A percentile compares a stretch with the other conserved stretches of the same genome.
These are phyloP conservation scores for Autographa pulchrina DNA, from an alignment of 2,888 invertebrate species.

Conservation along the genomic window DNA sequence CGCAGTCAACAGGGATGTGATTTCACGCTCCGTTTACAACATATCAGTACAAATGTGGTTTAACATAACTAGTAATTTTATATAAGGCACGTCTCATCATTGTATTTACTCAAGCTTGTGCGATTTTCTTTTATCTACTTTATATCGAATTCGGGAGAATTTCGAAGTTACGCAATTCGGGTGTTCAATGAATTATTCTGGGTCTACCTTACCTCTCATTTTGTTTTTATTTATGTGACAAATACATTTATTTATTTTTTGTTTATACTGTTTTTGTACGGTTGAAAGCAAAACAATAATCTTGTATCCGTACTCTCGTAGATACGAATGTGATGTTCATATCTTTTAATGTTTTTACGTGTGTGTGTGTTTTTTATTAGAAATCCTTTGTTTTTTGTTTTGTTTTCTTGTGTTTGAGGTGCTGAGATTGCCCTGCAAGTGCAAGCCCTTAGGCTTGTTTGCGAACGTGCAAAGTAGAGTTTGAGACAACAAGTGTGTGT, in stretches of 20 bases:
- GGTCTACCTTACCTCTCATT: not conserved
- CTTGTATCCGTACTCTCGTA: too few species aligned
- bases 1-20: slow-evolving; percentile 72
- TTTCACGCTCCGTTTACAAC: slow-evolving; percentile 72
- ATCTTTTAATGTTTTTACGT: not conserved
- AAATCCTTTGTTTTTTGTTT: not conserved
- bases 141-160: not conserved
- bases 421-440: not conserved
- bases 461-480: slow-evolving; percentile 4
- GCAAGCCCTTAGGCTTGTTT: not conserved
- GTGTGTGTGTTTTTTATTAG: not conserved
- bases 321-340: too few species aligned
- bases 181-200: not conserved
- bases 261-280: not conserved
- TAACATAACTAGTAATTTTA: slow-evolving; percentile 50
- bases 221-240: slow-evolving; percentile 4
- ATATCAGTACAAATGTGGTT: slow-evolving; percentile 57
- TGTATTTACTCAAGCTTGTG: slow-evolving; percentile 41
- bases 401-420: not conserved
- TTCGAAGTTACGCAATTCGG: not conserved
- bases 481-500: not conserved
- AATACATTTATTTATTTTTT: not conserved
- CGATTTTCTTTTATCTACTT: slow-evolving; percentile 13
- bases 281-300: not conserved
- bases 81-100: slow-evolving; percentile 39